phyloP scores from a whole-genome alignment of 2,113 vertebrate species.

The Nothobranchius kuhntae region DNA sequence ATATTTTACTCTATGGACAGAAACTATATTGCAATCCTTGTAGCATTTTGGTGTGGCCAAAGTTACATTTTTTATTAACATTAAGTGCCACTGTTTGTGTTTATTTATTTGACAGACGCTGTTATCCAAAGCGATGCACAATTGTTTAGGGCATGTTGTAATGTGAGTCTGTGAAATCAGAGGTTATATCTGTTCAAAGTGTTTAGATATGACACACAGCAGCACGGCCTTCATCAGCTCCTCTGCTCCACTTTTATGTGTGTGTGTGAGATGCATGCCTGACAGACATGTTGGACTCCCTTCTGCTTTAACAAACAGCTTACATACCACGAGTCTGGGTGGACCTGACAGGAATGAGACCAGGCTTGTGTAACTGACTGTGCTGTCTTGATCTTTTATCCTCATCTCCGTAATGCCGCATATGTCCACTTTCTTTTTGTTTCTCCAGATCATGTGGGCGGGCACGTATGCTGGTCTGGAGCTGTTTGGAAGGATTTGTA shows the following conservation, averaged over 20 bases:
- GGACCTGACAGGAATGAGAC: slow-evolving; percentile 2
- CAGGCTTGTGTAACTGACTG: background rate
- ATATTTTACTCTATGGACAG: no score
- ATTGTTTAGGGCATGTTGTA: no score
- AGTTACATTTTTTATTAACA: no score
- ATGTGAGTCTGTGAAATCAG: no score
- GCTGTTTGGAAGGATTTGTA: slow-evolving; percentile 8
- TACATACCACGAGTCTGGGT: slow-evolving; percentile 8
- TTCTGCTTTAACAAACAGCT: slow-evolving; percentile 14
- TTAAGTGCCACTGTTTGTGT: no score
- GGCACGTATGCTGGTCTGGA: background rate
- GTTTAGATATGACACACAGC: background rate
- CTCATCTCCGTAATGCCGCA: background rate
- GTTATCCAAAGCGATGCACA: no score
- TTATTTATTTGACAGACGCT: no score
- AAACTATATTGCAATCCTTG: no score
- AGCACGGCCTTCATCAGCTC: background rate
- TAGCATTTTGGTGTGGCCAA: no score
- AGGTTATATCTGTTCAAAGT: background rate
- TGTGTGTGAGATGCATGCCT: slow-evolving; percentile 13
- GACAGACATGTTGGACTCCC: slow-evolving; percentile 1
- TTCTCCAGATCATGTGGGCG: slow-evolving; percentile 1
- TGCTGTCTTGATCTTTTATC: slow-evolving; percentile 7
- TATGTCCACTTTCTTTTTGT: background rate
- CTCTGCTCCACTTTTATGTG: slow-evolving; percentile 12